A percentile compares a stretch with the other conserved stretches of the same genome.
Conservation (phyloP, 23 tunicate species). For the Botrylloides violaceus region DNA sequence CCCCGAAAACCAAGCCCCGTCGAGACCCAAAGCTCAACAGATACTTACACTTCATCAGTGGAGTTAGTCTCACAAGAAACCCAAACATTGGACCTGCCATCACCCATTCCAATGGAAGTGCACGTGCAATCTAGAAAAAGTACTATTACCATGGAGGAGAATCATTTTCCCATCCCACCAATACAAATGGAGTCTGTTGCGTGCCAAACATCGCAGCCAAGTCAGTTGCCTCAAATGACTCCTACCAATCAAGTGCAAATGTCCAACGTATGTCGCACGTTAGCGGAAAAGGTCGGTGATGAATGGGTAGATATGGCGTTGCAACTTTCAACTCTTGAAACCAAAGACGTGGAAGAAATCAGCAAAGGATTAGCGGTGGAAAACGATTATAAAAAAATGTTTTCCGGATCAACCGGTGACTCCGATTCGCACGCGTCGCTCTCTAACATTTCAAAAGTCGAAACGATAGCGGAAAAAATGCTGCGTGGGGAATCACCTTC, state of each 20-base stretch:
- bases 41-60: neutral
- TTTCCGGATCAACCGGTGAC: constrained; percentile 17
- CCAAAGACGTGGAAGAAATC: constrained; percentile 38
- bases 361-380: constrained; percentile 22
- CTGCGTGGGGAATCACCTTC: constrained; percentile 42
- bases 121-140: neutral
- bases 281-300: constrained; percentile 29
- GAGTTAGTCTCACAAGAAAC: neutral
- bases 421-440: neutral
- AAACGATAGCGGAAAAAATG: constrained; percentile 52
- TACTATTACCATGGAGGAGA: neutral
- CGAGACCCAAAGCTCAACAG: neutral
- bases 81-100: no score
- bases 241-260: constrained; percentile 10
- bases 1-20: neutral
- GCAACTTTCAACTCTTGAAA: constrained; percentile 9
- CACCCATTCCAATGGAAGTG: no score
- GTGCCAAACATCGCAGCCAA: neutral
- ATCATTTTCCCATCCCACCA: neutral
- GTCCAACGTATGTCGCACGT: constrained; percentile 11
- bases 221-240: neutral
- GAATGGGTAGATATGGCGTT: constrained; percentile 36
- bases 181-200: neutral
- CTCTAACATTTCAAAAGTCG: neutral
- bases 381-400: constrained; percentile 24